phyloP scores from a whole-genome alignment of 30 jellyfish, hydroid and myxozoan genomes.

The Pseudorhiza aurosa region DNA sequence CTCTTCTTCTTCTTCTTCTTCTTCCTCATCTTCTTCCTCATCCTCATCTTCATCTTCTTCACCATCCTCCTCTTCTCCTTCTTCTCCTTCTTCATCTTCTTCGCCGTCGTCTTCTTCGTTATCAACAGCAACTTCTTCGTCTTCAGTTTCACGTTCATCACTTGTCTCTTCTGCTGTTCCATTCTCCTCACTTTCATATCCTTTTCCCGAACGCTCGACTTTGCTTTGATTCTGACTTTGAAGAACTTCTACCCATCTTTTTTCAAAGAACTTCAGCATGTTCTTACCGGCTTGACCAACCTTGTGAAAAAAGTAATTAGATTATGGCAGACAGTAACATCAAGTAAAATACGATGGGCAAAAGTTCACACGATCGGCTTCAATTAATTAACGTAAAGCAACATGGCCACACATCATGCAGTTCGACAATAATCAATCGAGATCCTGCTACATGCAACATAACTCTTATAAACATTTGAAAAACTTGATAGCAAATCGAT shows the following conservation, averaged over 20 bases:
- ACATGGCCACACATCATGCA: no score
- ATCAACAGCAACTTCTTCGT: slow-evolving; percentile 9
- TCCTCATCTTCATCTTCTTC: slow-evolving; percentile 4
- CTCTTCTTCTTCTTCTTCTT: neutral
- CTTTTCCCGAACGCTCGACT: slow-evolving; percentile 9
- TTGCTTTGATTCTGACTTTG: slow-evolving; percentile 26
- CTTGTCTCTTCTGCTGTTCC: slow-evolving; percentile 41
- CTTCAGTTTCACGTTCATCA: slow-evolving; percentile 34
- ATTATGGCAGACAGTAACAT: no score
- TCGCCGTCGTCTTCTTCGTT: slow-evolving; percentile 47
- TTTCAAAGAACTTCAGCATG: slow-evolving; percentile 88
- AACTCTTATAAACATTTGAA: no score
- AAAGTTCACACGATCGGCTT: no score
- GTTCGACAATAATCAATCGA: no score
- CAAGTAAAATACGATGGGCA: no score
- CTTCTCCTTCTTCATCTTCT: neutral
- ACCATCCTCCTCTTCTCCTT: slow-evolving; percentile 9
- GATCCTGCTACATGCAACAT: no score
- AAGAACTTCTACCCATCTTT: slow-evolving; percentile 85
- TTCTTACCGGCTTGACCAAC: slow-evolving; percentile 98
- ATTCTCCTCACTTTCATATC: slow-evolving; percentile 30
- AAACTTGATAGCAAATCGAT: no score
- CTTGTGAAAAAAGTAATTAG: slow-evolving; percentile 28
- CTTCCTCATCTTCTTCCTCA: neutral
- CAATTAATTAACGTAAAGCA: no score